Base-by-base conservation (phyloP, 2,797 vertebrate species). In the Vespertilio murinus region DNA sequence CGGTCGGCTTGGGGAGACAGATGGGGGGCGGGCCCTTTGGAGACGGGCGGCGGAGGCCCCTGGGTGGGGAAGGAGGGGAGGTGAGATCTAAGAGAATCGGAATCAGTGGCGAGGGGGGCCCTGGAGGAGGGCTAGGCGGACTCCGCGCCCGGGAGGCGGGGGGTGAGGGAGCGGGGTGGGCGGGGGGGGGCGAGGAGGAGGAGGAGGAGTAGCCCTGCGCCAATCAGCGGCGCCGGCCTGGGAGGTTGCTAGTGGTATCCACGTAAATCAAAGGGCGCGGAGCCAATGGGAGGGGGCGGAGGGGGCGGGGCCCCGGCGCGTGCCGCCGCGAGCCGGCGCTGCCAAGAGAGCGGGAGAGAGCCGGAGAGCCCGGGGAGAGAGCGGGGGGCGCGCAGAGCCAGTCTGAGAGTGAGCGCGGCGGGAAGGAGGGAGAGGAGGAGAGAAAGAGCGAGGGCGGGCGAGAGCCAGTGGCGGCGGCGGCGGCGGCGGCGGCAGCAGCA, bases 271-370 rank as follows among this genome's bases (percentile, higher is more conserved):
- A 97, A 97, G 97, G 69, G 79, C 86, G 97, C 98, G 10, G 94
- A 98, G 88, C 99, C 99, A 99, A 99, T 99, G 97, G 98, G 97
- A 97, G 94, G 96, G 97, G 97, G 98, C 64, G 98, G 94, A 96
- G 97, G 98, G 97, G 97, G 98, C 98, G 98, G 99, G 98, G 98
- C 98, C 97, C 98, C 98, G 98, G 98, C 99, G 99, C 98, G 98
- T 98, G 98, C 98, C 98, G 97, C 97, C 86, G 98, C 96, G 91
- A 97, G 97, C 95, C 91, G 93, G 97, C 88, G 90, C 97, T 94
- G 98, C 97, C 97, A 94, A 92, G 97, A 96, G 97, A 97, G 94
- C 97, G 98, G 98, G 97, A 98, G 98, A 98, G 98, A 98, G 98
- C 98, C 98, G 98, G 98, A 98, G 98, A 98, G 95, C 80, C 69